Conservation (phyloP, 2,113 vertebrate genomes). For the Turdus rufiventris region DNA sequence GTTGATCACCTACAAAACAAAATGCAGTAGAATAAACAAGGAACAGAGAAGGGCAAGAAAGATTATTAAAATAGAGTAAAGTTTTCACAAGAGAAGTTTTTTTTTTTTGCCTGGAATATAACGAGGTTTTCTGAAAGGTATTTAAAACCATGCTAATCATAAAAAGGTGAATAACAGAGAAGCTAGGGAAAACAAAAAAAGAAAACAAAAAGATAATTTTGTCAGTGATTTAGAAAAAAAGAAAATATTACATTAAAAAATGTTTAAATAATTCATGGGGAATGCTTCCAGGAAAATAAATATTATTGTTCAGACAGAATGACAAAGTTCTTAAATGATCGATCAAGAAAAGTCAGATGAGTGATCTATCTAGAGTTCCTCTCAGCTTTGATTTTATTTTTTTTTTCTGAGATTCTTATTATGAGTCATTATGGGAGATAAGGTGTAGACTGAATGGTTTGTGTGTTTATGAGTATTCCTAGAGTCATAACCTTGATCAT, state of each 20-base stretch:
- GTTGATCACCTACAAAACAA: neutral
- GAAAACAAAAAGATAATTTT: neutral
- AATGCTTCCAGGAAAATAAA: neutral
- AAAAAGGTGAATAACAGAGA: neutral
- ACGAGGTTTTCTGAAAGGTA: neutral
- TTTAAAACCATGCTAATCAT: fast-evolving
- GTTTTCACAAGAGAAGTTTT: neutral
- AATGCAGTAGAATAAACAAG: neutral
- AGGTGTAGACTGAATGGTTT: neutral
- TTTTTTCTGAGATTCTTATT: neutral
- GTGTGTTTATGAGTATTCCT: neutral
- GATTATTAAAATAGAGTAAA: neutral
- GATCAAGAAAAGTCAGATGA: neutral
- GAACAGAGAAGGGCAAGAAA: neutral
- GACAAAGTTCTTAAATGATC: neutral
- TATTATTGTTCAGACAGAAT: neutral
- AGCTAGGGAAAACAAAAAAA: fast-evolving
- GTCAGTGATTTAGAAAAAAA: neutral
- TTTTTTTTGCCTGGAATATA: neutral
- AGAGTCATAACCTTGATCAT: neutral
- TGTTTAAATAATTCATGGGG: neutral
- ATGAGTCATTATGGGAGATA: neutral
- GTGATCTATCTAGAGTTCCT: neutral
- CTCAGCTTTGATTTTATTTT: neutral
- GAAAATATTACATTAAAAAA: no score